These are phyloP conservation scores for Varecia variegata DNA, from an alignment of 2,797 vertebrate species.

Conservation along the genomic window DNA sequence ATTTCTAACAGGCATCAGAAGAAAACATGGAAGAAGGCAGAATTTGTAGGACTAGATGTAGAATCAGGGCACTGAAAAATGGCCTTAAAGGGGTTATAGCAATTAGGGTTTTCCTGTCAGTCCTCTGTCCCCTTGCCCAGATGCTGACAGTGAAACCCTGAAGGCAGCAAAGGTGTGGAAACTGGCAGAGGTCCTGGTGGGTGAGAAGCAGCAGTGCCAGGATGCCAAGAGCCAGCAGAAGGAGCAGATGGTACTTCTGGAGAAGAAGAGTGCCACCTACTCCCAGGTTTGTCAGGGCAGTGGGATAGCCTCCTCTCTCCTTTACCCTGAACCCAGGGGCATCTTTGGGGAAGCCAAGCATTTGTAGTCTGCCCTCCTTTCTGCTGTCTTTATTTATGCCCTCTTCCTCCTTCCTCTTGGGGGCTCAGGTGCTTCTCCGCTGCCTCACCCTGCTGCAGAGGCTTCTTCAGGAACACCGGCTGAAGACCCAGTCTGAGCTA, in stretches of 20 bases:
- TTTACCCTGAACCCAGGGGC: neutral
- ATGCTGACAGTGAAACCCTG: conserved; percentile 87
- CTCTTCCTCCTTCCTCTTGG: neutral
- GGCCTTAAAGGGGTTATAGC: neutral
- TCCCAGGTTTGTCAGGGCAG: conserved; percentile 68
- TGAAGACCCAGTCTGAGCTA: conserved; percentile 88
- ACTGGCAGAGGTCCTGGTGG: conserved; percentile 83
- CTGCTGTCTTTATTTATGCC: neutral
- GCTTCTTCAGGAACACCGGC: conserved; percentile 88
- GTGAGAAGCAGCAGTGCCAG: conserved; percentile 84
- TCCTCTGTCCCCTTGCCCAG: conserved; percentile 75
- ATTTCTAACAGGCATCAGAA: neutral
- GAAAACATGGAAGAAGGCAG: neutral
- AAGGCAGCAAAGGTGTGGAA: conserved; percentile 85
- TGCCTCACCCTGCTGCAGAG: conserved; percentile 88
- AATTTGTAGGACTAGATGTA: neutral
- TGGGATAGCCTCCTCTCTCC: neutral
- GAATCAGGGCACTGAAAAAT: neutral
- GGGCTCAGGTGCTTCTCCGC: conserved; percentile 87
- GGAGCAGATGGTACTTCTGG: conserved; percentile 85
- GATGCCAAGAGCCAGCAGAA: conserved; percentile 80
- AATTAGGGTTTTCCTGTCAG: neutral
- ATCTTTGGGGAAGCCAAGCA: neutral
- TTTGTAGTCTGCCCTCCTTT: neutral
- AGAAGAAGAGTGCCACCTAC: conserved; percentile 83